phyloP scores from a whole-genome alignment of 2,888 invertebrate genomes.

The Philereme vetulata region DNA sequence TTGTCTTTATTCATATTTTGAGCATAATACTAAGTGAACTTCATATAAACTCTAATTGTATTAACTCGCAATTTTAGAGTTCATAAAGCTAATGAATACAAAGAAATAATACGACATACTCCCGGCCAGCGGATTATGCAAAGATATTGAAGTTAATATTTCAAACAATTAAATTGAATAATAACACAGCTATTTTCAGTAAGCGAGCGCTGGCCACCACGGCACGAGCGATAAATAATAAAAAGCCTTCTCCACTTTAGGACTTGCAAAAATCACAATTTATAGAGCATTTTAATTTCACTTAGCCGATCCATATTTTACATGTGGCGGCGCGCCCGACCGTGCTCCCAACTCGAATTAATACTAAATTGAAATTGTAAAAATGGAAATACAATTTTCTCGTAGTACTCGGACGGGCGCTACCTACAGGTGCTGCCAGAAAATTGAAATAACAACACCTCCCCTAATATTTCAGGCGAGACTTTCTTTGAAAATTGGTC shows the following conservation, averaged over 20 bases:
- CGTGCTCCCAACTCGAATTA: slow-evolving; percentile 79
- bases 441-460: slow-evolving; percentile 72
- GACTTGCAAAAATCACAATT: slow-evolving; percentile 84
- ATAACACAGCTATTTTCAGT: slow-evolving; percentile 78
- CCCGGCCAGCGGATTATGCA: slow-evolving; percentile 43
- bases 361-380: slow-evolving; percentile 84
- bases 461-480: slow-evolving; percentile 57
- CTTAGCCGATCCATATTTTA: slow-evolving; percentile 84
- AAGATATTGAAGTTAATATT: slow-evolving; percentile 67
- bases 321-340: slow-evolving; percentile 80
- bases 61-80: slow-evolving; percentile 17
- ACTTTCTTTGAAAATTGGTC: slow-evolving; percentile 40
- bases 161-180: slow-evolving; percentile 79
- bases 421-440: slow-evolving; percentile 72
- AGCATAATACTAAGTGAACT: too few relatives aligned
- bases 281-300: slow-evolving; percentile 84
- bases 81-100: slow-evolving; percentile 31
- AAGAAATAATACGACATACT: slow-evolving; percentile 12
- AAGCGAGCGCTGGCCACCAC: slow-evolving; percentile 73
- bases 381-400: slow-evolving; percentile 84
- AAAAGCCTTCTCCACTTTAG: slow-evolving; percentile 84
- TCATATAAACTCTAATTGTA: background rate
- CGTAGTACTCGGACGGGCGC: slow-evolving; percentile 65
- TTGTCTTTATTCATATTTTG: too few relatives aligned
- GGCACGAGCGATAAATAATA: slow-evolving; percentile 80